phyloP scores from a whole-genome alignment of 2,113 vertebrate genomes.

The Motacilla tschutschensis region DNA sequence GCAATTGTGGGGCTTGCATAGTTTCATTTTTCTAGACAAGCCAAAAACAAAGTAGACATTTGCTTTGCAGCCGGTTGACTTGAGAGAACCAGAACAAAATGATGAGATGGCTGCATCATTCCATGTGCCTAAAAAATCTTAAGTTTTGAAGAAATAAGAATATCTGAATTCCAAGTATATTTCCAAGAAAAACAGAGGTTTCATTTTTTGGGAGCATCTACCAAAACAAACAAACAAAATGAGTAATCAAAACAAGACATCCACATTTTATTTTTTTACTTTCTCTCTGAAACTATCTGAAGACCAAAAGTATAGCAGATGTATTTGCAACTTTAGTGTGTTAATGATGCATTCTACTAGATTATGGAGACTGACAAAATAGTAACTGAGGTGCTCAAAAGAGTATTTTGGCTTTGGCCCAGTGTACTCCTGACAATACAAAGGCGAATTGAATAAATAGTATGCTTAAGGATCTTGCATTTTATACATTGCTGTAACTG shows the following conservation, averaged over 20 bases:
- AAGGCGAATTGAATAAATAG: background rate
- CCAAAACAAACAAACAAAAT: background rate
- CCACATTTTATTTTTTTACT: background rate
- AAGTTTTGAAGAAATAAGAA: background rate
- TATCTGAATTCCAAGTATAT: background rate
- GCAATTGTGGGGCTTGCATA: background rate
- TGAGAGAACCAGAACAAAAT: background rate
- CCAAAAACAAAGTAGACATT: background rate
- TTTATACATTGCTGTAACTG: background rate
- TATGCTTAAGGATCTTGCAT: background rate
- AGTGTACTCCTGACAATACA: background rate
- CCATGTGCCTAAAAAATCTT: background rate
- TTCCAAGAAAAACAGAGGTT: background rate
- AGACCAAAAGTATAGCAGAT: conserved; percentile 27
- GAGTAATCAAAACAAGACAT: conserved; percentile 9
- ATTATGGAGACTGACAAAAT: conserved; percentile 1
- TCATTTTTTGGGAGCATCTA: background rate
- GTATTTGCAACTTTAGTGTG: background rate
- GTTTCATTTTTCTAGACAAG: background rate
- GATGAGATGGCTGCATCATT: background rate
- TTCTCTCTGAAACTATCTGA: conserved; percentile 42
- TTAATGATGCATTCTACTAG: conserved; percentile 21
- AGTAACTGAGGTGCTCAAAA: background rate
- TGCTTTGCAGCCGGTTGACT: background rate
- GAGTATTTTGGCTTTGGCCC: background rate